Evolutionary conservation across 2,797 vertebrate genomes (phyloP), one percentile per base, ranked within the genome.

Genomic region (Pseudomugil gertrudae): DNA sequence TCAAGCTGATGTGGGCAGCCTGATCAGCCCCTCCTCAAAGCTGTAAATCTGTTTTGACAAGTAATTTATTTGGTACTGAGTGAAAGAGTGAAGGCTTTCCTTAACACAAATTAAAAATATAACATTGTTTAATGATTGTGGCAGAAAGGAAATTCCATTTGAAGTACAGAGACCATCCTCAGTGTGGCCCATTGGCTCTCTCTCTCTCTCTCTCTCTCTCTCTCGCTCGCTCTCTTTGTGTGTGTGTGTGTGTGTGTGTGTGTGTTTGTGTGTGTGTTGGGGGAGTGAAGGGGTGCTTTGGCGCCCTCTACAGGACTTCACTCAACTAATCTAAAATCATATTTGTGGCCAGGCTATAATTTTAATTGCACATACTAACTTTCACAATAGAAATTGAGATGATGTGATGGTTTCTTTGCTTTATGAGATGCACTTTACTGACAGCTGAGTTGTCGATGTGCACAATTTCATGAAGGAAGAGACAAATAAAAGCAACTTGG

Each of bases 251-350:
- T n/a, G n/a, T n/a, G n/a, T n/a, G n/a, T n/a, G n/a, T 3, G 29
- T 3, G 29, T 3, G 29, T 3, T 3, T 3, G 29, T 3, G 29
- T 3, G 29, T 48, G 3, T n/a, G 56, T 55, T 26, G 50, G 33
- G 4, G 13, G 38, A 53, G 62, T 70, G 60, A 63, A 7, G 36
- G 76, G 60, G 59, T 43, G 59, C 23, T 78, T 50, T 86, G 85
- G 85, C 78, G 72, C 89, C 88, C 84, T 85, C 90, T 87, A 72
- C 76, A 82, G 81, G 90, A 43, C 40, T 10, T 8, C 19, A 19
- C 43, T 35, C 19, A 69, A 65, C 24, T 1, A 40, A 67, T 63
- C 23, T 27, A 54, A 71, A 54, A 78, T 40, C 54, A 24, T 57
- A 30, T 68, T 70, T 80, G 61, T 54, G 60, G 57, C 30, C 30